phyloP scores from a whole-genome alignment of 2,113 vertebrate genomes.

The Rhegmatorhina hoffmannsi region DNA sequence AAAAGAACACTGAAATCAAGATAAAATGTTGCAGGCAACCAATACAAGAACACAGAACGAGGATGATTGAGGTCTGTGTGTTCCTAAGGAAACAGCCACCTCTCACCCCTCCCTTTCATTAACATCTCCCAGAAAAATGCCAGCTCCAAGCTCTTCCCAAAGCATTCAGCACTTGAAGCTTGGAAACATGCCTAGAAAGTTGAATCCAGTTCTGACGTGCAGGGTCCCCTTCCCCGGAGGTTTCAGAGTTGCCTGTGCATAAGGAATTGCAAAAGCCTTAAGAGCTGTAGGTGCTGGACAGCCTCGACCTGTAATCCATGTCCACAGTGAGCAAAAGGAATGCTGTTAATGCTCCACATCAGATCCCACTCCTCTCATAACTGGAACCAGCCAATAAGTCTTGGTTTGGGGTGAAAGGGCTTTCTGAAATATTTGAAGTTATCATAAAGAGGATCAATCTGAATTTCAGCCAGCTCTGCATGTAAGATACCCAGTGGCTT shows the following conservation, averaged over 20 bases:
- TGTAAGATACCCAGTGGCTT: neutral
- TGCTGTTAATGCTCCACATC: neutral
- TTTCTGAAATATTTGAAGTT: neutral
- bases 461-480: neutral
- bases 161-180: neutral
- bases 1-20: constrained; percentile 29
- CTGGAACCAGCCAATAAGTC: neutral
- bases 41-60: neutral
- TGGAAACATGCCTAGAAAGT: constrained; percentile 40
- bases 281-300: neutral
- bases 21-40: neutral
- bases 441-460: neutral
- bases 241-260: neutral
- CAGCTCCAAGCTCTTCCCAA: neutral
- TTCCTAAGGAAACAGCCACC: constrained; percentile 36
- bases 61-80: constrained; percentile 22
- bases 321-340: neutral
- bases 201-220: neutral
- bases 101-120: constrained; percentile 39
- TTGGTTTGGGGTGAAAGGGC: neutral
- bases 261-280: neutral
- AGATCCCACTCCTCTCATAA: neutral
- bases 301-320: accelerated
- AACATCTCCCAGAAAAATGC: constrained; percentile 27
- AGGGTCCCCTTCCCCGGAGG: neutral